These are phyloP conservation scores for Panzeria rudis DNA, from an alignment of 2,888 invertebrate species.

Conservation along the genomic window DNA sequence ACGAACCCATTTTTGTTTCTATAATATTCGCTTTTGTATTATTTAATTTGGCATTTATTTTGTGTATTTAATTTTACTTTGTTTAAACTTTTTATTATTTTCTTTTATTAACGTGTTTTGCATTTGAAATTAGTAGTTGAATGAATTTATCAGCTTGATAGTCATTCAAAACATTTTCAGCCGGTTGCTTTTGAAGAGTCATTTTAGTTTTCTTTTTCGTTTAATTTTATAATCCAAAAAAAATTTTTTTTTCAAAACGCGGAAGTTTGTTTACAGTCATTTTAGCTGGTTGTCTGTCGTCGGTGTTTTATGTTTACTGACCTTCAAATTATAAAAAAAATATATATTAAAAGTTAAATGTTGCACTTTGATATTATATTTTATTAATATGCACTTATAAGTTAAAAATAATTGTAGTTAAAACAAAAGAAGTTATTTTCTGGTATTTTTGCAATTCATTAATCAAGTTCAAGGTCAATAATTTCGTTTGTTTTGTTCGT, in stretches of 20 bases:
- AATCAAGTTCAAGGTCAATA: background rate
- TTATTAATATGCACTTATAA: background rate
- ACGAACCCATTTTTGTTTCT: background rate
- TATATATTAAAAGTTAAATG: background rate
- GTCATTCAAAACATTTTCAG: background rate
- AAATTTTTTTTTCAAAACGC: background rate
- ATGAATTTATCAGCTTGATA: background rate
- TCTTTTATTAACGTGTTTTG: constrained; percentile 55
- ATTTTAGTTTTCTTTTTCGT: constrained; percentile 20
- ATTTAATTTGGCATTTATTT: background rate
- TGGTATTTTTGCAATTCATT: background rate
- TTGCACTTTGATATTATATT: background rate
- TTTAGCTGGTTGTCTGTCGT: background rate
- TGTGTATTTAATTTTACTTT: background rate
- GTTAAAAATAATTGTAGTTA: no score
- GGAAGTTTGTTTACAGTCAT: constrained; percentile 39
- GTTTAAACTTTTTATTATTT: constrained; percentile 42
- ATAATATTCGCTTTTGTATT: background rate
- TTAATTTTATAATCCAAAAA: constrained; percentile 10
- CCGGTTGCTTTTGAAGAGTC: background rate
- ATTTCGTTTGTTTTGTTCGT: background rate
- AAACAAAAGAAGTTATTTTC: background rate
- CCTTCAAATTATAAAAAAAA: constrained; percentile 25
- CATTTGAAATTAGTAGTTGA: constrained; percentile 22
- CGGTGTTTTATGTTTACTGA: constrained; percentile 14